These are phyloP conservation scores for Dynastes maya DNA, from an alignment of 2,888 invertebrate genomes.

Conservation along the genomic window DNA sequence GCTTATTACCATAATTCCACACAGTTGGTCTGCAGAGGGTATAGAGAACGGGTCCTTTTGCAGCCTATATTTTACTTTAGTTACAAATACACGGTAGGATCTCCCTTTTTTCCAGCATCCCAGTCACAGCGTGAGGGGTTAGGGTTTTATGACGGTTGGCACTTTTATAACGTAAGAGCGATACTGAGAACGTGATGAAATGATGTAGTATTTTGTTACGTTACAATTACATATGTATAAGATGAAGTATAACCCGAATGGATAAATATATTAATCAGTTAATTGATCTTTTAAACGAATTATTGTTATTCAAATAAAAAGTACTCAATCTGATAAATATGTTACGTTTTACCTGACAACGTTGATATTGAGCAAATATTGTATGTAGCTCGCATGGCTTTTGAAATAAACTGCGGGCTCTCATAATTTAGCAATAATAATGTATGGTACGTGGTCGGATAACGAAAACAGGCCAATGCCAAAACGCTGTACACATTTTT, in stretches of 20 bases:
- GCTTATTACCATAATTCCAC: constrained; percentile 17
- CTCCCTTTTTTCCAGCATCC: neutral
- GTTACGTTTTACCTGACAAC: no score
- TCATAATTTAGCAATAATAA: constrained; percentile 13
- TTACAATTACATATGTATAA: no score
- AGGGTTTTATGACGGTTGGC: neutral
- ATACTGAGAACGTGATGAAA: neutral
- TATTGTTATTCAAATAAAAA: no score
- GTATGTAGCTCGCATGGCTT: neutral
- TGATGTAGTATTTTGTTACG: neutral
- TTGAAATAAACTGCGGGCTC: constrained; percentile 2
- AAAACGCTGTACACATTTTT: constrained; percentile 14
- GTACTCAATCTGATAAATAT: no score
- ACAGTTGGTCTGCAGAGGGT: neutral
- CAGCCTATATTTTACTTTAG: no score
- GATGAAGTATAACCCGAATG: no score
- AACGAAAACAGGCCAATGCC: constrained; percentile 23
- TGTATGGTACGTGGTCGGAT: constrained; percentile 1
- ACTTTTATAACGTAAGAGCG: neutral
- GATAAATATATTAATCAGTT: no score
- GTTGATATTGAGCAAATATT: no score
- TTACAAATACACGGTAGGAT: no score
- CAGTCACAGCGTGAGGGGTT: neutral
- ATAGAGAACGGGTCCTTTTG: neutral
- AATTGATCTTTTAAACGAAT: no score